Evolutionary conservation across 2,888 invertebrate species (phyloP).

Genomic region (Mantis religiosa): DNA sequence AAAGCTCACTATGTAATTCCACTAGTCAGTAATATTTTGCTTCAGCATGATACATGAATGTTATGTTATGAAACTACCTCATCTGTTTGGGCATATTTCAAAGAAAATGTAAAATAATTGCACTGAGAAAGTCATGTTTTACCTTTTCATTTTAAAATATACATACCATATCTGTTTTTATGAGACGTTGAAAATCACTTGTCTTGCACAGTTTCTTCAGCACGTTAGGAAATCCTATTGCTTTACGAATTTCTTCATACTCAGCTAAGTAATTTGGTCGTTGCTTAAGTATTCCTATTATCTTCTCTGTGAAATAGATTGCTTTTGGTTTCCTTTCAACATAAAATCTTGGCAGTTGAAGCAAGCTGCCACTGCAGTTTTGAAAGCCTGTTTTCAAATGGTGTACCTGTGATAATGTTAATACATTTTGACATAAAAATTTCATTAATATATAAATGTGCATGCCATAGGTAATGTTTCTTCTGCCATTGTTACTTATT

Average conservation of each 20-base stretch:
- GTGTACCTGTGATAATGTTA: slow-evolving; percentile 39
- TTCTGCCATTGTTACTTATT: neutral
- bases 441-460: too few species aligned
- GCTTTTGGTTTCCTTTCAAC: slow-evolving; percentile 53
- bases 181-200: slow-evolving; percentile 49
- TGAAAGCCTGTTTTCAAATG: slow-evolving; percentile 48
- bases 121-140: too few species aligned
- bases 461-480: too few species aligned
- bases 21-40: too few species aligned
- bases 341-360: slow-evolving; percentile 63
- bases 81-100: too few species aligned
- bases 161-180: slow-evolving; percentile 50
- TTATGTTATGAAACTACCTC: too few species aligned
- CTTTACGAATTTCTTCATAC: slow-evolving; percentile 48
- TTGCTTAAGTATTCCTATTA: slow-evolving; percentile 52
- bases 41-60: too few species aligned
- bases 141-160: neutral
- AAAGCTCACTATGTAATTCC: too few species aligned
- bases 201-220: slow-evolving; percentile 53
- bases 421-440: too few species aligned
- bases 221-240: slow-evolving; percentile 45
- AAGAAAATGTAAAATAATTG: too few species aligned
- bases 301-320: slow-evolving; percentile 50
- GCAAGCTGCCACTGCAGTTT: slow-evolving; percentile 48
- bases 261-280: slow-evolving; percentile 53